Evolutionary conservation across 2,797 vertebrate genomes (phyloP), one percentile per base, ranked within the genome.

Genomic region (Sebastes paucispinis): DNA sequence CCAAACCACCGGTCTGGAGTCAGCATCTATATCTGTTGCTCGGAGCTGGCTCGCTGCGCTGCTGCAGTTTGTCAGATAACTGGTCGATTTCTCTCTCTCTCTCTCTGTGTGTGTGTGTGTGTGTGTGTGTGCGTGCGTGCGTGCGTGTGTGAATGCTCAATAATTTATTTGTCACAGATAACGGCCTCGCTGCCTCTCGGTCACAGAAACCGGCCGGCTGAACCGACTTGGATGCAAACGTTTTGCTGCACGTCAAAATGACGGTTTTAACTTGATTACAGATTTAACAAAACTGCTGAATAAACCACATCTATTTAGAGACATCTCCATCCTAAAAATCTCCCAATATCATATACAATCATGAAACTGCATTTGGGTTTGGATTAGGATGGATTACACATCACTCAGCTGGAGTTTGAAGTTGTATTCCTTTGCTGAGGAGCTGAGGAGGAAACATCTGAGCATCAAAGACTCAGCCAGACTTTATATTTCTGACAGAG

Each of bases 131-230:
- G 69, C 9, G 55, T 27, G 60, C 20, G 50, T 27, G 25, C 8
- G 60, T 31, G 69, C 11, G 69, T 59, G 60, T 64, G 50, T 73
- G 55, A 43, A 43, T 60, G 39, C 55, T 72, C 43, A 77, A 69
- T 73, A 36, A 77, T 73, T 22, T 39, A 58, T 50, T 39, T 69
- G 36, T 52, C 59, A 73, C 27, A 70, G 80, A 73, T 73, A 57
- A 57, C 52, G 52, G 59, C 54, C 36, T 65, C 18, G 7, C 62
- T 36, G 47, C 25, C 24, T 36, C 68, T 58, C 66, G 25, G 14
- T 58, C 36, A 72, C 55, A 43, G 18, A 31, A 54, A 63, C 13
- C 4, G 18, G 6, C 18, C n/a, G 16, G 59, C 20, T 55, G 32
- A 65, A 58, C 32, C n/a, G 25, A n/a, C 52, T 29, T 10, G 29